Evolutionary conservation across 1,140 invertebrate genomes (phyloP).

Genomic region (Trinorchestia longiramus): DNA sequence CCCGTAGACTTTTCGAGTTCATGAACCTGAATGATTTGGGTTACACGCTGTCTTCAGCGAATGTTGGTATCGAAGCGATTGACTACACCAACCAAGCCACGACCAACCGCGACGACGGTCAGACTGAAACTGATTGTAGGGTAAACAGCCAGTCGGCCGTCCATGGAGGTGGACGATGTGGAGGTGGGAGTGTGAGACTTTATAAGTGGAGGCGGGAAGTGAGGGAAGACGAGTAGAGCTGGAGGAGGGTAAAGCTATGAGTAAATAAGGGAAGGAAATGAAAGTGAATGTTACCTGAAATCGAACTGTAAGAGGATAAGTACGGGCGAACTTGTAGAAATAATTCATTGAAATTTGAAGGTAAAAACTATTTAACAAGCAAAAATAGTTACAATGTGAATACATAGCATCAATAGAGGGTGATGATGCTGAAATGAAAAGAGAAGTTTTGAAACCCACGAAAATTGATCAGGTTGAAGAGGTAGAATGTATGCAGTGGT

Average conservation of each 20-base stretch:
- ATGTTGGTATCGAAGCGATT: constrained; percentile 20
- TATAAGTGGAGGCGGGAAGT: not conserved
- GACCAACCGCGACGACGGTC: not conserved
- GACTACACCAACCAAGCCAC: constrained; percentile 14
- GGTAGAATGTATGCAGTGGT: too few relatives aligned
- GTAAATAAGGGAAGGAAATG: not conserved
- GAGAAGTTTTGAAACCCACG: too few relatives aligned
- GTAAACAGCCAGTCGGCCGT: not conserved
- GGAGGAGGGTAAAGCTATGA: not conserved
- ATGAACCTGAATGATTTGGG: not conserved
- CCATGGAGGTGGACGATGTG: constrained; percentile 1
- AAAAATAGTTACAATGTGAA: too few relatives aligned
- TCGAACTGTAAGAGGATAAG: too few relatives aligned
- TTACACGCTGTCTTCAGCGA: constrained; percentile 9
- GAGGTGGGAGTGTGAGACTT: not conserved
- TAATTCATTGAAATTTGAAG: too few relatives aligned
- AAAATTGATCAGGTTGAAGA: too few relatives aligned
- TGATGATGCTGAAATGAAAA: too few relatives aligned
- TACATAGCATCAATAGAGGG: too few relatives aligned
- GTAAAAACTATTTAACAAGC: too few relatives aligned
- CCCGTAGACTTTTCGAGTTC: not conserved
- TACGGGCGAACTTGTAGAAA: too few relatives aligned
- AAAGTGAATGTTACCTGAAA: too few relatives aligned
- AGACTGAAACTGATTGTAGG: constrained; percentile 32
- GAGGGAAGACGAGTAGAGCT: not conserved